Evolutionary conservation across 2,888 invertebrate genomes (phyloP), one percentile per base, ranked within the genome.

Genomic region (Orchestes rusci): DNA sequence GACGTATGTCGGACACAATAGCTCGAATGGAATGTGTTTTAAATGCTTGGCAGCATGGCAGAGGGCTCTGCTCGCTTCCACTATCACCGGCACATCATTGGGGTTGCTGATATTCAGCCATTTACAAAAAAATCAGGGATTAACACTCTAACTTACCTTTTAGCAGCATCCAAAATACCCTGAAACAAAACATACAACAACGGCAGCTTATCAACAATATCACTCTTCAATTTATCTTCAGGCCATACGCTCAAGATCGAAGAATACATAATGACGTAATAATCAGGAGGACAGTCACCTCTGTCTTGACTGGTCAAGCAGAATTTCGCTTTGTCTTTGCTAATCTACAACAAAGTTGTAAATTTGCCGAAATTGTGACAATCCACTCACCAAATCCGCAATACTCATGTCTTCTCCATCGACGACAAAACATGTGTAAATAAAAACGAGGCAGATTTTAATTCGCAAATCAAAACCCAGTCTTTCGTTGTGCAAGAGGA

Each of bases 381-480:
- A n/a, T n/a, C n/a, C n/a, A 50, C 54, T 56, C 52, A 59, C 57
- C 47, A 60, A 45, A 29, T 59, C 52, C 12, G 45, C 42, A 1
- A 48, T 32, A 29, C 48, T 45, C 28, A 42, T 34, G 13, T 12
- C 40, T 16, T 32, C 43, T 8, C 43, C 39, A 27, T 51, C 48
- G n/a, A 45, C 16, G 18, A 51, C 60, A 32, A 70, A 63, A 27
- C 70, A 69, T 59, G 73, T 70, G 36, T 73, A 65, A 3, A 77
- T 64, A 43, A 73, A 68, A 12, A 80, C 59, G 27, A 79, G 71
- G 0, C 78, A 81, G 50, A 75, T 74, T 55, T 82, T 76, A 4
- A 74, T 73, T 57, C 79, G 79, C 0, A 79, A 75, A 56, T 83
- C 82, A 73, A 80, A 78, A 0, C 79, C 76, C 2, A 78, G 69